Conservation (phyloP, 2,888 invertebrate species). For the Heteropelma amictum region DNA sequence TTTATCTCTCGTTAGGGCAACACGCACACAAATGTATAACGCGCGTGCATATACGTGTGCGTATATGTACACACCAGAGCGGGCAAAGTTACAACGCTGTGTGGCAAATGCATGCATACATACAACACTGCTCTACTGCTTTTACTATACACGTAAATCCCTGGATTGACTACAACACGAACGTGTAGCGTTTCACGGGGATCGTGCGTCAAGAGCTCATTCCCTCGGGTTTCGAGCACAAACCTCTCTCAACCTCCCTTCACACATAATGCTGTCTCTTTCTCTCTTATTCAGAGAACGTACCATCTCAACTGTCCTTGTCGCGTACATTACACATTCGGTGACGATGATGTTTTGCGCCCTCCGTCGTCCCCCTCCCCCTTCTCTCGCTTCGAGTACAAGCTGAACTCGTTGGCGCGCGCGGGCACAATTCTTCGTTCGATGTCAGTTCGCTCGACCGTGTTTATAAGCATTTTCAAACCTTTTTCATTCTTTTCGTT, state of each 20-base stretch:
- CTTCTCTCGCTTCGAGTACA: not conserved
- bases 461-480: conserved; percentile 36
- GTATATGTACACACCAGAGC: not conserved
- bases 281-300: not conserved
- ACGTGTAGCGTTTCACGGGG: conserved; percentile 26
- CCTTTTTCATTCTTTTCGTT: no score
- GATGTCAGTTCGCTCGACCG: conserved; percentile 40
- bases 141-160: conserved; percentile 30
- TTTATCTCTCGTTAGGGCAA: conserved; percentile 23
- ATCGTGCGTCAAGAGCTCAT: conserved; percentile 43
- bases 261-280: conserved; percentile 23
- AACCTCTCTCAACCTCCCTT: conserved; percentile 34
- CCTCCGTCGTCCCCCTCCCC: no score
- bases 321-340: conserved; percentile 18
- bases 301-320: conserved; percentile 13
- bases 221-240: conserved; percentile 42
- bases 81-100: no score
- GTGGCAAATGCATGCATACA: no score
- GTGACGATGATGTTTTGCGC: conserved; percentile 33
- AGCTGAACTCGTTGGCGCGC: conserved; percentile 48
- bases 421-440: conserved; percentile 40
- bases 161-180: conserved; percentile 24
- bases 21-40: conserved; percentile 19
- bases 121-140: not conserved
- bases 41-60: not conserved